A percentile compares a stretch with the other conserved stretches of the same genome.
These are phyloP conservation scores for Halcyon senegalensis DNA, from an alignment of 2,113 vertebrate genomes.

Conservation along the genomic window DNA sequence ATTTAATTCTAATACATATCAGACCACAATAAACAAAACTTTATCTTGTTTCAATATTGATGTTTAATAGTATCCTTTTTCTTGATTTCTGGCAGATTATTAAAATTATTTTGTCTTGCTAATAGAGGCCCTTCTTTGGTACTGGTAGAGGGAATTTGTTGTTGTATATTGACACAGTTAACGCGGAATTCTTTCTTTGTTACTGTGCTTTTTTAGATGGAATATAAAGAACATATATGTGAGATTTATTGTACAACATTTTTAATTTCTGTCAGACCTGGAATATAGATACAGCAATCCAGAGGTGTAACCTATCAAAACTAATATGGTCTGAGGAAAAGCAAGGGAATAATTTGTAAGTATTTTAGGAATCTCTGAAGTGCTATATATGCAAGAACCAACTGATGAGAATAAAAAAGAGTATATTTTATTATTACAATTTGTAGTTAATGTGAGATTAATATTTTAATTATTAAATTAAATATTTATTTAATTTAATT, in stretches of 20 bases:
- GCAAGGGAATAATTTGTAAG: background rate
- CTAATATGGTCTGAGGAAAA: background rate
- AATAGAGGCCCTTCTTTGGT: background rate
- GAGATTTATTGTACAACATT: background rate
- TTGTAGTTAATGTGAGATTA: background rate
- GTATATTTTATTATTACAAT: background rate
- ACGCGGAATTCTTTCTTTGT: background rate
- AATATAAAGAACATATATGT: background rate
- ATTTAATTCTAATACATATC: background rate
- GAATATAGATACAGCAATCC: background rate
- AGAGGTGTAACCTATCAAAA: background rate
- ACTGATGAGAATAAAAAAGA: background rate
- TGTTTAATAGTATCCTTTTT: background rate
- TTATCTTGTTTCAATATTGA: background rate
- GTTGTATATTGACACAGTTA: background rate
- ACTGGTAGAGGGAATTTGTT: background rate
- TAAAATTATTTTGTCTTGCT: background rate
- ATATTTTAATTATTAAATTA: background rate
- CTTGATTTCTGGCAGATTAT: background rate
- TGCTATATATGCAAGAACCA: background rate
- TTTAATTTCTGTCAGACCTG: background rate
- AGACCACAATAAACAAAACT: background rate
- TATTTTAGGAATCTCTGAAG: slow-evolving; percentile 6
- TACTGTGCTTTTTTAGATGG: background rate
- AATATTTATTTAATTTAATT: too few relatives aligned